Conservation (phyloP, 2,888 invertebrate species). For the Dorcus parallelipipedus region DNA sequence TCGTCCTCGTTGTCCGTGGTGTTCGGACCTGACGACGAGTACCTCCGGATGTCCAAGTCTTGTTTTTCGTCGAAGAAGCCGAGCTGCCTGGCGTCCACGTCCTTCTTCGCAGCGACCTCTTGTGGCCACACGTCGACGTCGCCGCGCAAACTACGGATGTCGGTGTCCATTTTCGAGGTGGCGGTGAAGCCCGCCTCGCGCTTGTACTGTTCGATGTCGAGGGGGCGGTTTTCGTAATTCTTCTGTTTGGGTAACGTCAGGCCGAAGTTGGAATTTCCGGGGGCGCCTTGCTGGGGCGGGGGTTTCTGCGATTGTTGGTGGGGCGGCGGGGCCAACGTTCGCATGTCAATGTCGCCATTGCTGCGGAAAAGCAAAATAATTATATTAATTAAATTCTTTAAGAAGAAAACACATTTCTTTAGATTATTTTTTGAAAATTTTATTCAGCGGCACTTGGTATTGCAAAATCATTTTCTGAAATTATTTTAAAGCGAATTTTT, state of each 20-base stretch:
- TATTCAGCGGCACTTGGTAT: no score
- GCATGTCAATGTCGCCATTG: conserved; percentile 49
- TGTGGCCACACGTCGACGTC: conserved; percentile 17
- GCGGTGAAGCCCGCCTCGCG: conserved; percentile 28
- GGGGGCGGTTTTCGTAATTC: conserved; percentile 2
- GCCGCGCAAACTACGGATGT: conserved; percentile 11
- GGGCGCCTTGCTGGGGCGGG: conserved; percentile 16
- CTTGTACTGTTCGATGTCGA: conserved; percentile 26
- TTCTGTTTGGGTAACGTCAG: conserved; percentile 2
- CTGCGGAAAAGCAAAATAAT: conserved; percentile 25
- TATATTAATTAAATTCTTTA: no score
- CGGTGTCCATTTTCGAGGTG: conserved; percentile 16
- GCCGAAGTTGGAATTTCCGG: conserved; percentile 1
- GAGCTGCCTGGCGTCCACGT: conserved; percentile 50
- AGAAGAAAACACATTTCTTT: no score
- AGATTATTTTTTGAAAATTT: no score
- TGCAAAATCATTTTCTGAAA: no score
- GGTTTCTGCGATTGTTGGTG: conserved; percentile 14
- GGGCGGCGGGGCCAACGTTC: conserved; percentile 39
- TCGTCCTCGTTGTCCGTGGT: conserved; percentile 27
- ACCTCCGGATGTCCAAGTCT: conserved; percentile 34
- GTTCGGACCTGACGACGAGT: conserved; percentile 7
- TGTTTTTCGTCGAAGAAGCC: conserved; percentile 19
- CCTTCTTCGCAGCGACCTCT: conserved; percentile 31
- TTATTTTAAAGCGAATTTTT: no score